phyloP scores from a whole-genome alignment of 2,113 vertebrate species.

The Bettongia penicillata region DNA sequence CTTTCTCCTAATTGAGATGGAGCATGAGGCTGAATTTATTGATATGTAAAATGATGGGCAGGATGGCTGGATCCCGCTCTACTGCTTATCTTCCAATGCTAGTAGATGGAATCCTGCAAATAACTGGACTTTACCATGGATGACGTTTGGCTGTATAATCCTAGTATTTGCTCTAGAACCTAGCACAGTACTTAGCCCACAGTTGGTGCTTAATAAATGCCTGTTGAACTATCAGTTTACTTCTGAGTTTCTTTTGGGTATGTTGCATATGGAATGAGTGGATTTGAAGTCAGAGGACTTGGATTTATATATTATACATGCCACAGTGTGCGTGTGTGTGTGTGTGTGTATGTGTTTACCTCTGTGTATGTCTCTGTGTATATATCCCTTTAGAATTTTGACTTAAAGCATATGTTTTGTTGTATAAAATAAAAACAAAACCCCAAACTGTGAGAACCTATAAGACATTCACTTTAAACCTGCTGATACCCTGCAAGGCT shows the following conservation, averaged over 20 bases:
- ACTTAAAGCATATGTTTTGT: background rate
- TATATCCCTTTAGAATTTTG: background rate
- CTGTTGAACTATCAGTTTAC: background rate
- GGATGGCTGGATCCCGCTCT: background rate
- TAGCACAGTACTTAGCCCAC: background rate
- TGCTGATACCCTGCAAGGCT: background rate
- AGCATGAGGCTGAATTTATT: constrained; percentile 17
- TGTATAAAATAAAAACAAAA: background rate
- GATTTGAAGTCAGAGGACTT: background rate
- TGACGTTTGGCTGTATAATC: background rate
- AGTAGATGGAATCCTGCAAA: background rate
- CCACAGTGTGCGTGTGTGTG: background rate
- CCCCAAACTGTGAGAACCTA: background rate
- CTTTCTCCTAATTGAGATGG: constrained; percentile 70
- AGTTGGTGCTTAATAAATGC: background rate
- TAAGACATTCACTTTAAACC: background rate
- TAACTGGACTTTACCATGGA: background rate
- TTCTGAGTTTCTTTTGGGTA: background rate
- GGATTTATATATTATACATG: background rate
- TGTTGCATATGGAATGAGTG: background rate
- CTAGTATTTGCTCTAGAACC: background rate
- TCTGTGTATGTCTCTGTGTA: background rate
- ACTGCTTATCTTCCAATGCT: background rate
- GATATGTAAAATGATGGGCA: constrained; percentile 41
- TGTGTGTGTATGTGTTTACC: background rate